A percentile compares a stretch with the other conserved stretches of the same genome.
Conservation (phyloP, 2,113 vertebrate species). For the Chlorodrepanis virens region DNA sequence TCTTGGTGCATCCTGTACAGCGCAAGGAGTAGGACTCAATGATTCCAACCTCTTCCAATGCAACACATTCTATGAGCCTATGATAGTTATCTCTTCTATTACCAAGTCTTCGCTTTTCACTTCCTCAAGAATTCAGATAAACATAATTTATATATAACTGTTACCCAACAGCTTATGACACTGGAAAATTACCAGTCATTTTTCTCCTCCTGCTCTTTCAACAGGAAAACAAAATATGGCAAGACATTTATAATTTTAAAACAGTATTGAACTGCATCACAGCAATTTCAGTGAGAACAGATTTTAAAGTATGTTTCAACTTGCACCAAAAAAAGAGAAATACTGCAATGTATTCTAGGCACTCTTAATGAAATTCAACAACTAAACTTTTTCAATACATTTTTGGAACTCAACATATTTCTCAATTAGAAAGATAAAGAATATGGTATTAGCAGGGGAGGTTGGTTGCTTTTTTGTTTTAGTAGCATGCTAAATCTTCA, state of each 20-base stretch:
- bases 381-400: not conserved
- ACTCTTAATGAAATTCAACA: not conserved
- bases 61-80: not conserved
- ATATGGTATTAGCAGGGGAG: not conserved
- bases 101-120: not conserved
- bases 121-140: not conserved
- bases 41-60: not conserved
- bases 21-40: not conserved
- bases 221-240: not conserved
- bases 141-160: not conserved
- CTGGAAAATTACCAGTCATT: not conserved
- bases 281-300: not conserved
- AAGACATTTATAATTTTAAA: not conserved
- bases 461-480: not conserved
- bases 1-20: not conserved
- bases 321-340: not conserved
- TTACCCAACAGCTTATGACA: not conserved
- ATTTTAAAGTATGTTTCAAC: not conserved
- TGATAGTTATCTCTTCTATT: not conserved
- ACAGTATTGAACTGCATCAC: not conserved
- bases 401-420: not conserved
- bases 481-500: not conserved
- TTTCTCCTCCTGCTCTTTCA: not conserved
- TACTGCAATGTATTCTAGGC: not conserved
- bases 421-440: not conserved